Evolutionary conservation across 2,888 invertebrate species (phyloP), one percentile per base, ranked within the genome.

Genomic region (Apamea monoglypha): DNA sequence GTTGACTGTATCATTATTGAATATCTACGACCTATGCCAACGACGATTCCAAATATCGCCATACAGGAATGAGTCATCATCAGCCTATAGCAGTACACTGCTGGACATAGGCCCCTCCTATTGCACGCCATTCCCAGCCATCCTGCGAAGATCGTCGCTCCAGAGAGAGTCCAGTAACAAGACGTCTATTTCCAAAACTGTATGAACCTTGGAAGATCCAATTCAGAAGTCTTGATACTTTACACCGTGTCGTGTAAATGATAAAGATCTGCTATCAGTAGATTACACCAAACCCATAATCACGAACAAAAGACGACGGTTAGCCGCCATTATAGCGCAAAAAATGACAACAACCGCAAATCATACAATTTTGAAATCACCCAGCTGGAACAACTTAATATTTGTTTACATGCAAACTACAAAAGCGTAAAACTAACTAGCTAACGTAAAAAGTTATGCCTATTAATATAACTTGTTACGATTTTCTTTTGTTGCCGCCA

Each of bases 301-400:
- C 68, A 79, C 25, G n/a, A 81, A 85, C 88, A 86, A 89, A 88
- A 87, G 47, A 79, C 76, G 74, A 68, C 79, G 66, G 81, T 90
- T 91, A 91, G 88, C 91, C 90, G 91, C 80, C 70, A 81, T 84
- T 84, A 87, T 68, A 81, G 67, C 76, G 76, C 76, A 89, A 91
- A 91, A 91, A 88, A 87, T 72, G 21, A 85, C 82, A 87, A 76
- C 77, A 83, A 84, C 74, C 81, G 80, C 84, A 89, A 92, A 91
- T 90, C 90, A 92, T 90, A 88, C 83, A 87, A 85, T 88, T 90
- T 92, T 88, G 82, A 89, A 88, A 88, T 91, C 90, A 91, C 80
- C 88, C 76, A 80, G 71, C 82, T 81, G 85, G 84, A 84, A 88
- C 66, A 70, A 59, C 50, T 53, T 32, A 21, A 63, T 72, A 59